Evolutionary conservation across 2,113 vertebrate genomes (phyloP).

Genomic region (rat (Rattus norvegicus)): GRCr8 NC_086019.1:170948001-170948500

Average conservation of each 20-base stretch:
- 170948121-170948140: background rate
- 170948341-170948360: background rate
- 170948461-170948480: background rate
- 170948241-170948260: background rate
- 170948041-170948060: background rate
- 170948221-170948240: background rate
- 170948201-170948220: background rate
- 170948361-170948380: background rate
- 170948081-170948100: background rate
- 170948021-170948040: background rate
- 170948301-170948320: background rate
- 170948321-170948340: background rate
- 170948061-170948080: accelerated
- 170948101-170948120: background rate
- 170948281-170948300: background rate
- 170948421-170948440: background rate
- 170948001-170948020: background rate
- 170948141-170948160: background rate
- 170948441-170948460: background rate
- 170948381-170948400: background rate
- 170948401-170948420: background rate
- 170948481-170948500: background rate
- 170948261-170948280: background rate
- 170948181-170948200: background rate
- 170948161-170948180: background rate